phyloP scores from a whole-genome alignment of 1,140 invertebrate genomes.

The Caerostris darwini region DNA sequence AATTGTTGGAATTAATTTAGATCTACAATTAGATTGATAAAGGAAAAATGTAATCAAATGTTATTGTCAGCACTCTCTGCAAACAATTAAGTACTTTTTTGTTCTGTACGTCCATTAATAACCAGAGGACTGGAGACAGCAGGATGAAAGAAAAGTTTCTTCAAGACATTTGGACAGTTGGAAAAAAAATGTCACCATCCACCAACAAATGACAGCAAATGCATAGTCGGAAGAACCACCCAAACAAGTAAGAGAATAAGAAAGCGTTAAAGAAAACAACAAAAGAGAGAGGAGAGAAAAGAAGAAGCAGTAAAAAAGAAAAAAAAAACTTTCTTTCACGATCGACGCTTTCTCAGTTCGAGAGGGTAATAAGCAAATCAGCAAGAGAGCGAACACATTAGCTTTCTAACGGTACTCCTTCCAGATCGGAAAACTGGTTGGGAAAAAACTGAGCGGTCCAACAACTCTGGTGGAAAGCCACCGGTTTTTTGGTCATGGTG shows the following conservation, averaged over 20 bases:
- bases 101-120: too few relatives aligned
- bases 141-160: too few relatives aligned
- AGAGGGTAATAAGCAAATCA: constrained; percentile 66
- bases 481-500: constrained; percentile 76
- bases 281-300: constrained; percentile 25
- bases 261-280: constrained; percentile 31
- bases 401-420: constrained; percentile 71
- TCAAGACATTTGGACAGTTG: neutral
- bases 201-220: neutral
- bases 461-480: constrained; percentile 68
- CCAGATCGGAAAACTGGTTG: neutral
- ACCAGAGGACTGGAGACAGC: too few relatives aligned
- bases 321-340: constrained; percentile 39
- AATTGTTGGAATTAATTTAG: too few relatives aligned
- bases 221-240: neutral
- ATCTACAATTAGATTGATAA: too few relatives aligned
- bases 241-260: constrained; percentile 13
- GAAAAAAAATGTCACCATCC: neutral
- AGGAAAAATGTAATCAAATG: too few relatives aligned
- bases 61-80: too few relatives aligned
- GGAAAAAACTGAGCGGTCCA: constrained; percentile 64
- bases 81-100: too few relatives aligned
- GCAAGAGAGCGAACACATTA: constrained; percentile 54
- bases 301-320: neutral
- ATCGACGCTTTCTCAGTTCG: constrained; percentile 40